These are phyloP conservation scores for Trichoplusia ni DNA, from an alignment of 1,140 invertebrate genomes.

Conservation along the genomic window DNA sequence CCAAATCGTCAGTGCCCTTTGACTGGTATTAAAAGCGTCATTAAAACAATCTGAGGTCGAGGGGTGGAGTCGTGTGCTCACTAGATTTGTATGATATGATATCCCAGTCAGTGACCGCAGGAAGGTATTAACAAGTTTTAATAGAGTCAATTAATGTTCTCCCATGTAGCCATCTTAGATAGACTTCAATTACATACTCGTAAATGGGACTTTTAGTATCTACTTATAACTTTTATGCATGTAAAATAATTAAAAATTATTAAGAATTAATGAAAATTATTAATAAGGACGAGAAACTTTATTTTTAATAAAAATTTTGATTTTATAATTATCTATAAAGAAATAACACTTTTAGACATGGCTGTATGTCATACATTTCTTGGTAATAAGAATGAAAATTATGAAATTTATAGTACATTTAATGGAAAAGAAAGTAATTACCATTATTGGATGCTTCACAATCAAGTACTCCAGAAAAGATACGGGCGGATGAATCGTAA, in stretches of 20 bases:
- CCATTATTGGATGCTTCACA: no score
- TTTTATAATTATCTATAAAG: no score
- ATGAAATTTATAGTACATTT: no score
- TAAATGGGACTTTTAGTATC: neutral
- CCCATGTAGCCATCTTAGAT: neutral
- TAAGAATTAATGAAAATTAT: no score
- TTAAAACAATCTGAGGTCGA: conserved; percentile 20
- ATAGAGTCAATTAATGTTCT: conserved; percentile 49
- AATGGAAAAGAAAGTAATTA: no score
- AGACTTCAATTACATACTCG: neutral
- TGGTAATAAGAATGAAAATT: no score
- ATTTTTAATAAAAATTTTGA: no score
- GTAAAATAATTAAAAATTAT: no score
- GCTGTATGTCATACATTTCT: no score
- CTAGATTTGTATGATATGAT: conserved; percentile 32
- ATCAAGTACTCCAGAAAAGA: neutral
- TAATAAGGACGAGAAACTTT: no score
- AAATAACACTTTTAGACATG: no score
- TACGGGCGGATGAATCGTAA: neutral
- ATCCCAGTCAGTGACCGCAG: conserved; percentile 44
- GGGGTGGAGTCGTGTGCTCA: conserved; percentile 6
- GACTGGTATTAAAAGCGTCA: neutral
- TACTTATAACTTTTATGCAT: no score
- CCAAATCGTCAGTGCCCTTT: neutral
- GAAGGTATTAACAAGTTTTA: conserved; percentile 61